Percentiles rank a stretch among this genome's conserved stretches.
Conservation (phyloP, 2,797 vertebrate genomes). For the Chiloscyllium punctatum region DNA sequence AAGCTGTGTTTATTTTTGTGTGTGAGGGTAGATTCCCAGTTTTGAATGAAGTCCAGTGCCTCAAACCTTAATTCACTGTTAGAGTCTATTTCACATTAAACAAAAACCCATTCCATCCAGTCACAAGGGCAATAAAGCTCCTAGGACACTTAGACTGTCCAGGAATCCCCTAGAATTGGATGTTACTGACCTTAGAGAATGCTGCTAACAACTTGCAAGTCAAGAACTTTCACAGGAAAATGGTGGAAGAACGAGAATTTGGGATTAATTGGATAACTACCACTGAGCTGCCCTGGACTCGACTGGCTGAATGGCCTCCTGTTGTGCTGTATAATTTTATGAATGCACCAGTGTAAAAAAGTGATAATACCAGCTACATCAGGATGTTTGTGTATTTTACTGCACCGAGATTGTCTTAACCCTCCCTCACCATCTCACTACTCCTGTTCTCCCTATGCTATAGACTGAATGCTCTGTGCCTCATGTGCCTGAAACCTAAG, state of each 20-base stretch:
- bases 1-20: conserved; percentile 17
- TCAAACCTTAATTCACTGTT: not conserved
- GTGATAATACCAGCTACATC: not conserved
- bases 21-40: not conserved
- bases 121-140: not conserved
- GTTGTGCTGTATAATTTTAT: too few species aligned
- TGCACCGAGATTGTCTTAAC: not conserved
- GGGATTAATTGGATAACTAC: too few species aligned
- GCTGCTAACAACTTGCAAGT: not conserved
- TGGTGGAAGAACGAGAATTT: too few species aligned
- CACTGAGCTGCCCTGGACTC: too few species aligned
- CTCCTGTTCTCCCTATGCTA: not conserved
- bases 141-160: not conserved
- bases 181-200: not conserved
- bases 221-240: not conserved
- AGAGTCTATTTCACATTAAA: not conserved
- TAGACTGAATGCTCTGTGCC: not conserved
- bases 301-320: too few species aligned
- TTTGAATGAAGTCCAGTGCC: conserved; percentile 19
- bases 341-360: not conserved
- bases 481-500: not conserved
- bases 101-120: too few species aligned
- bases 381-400: not conserved
- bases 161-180: not conserved
- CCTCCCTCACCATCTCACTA: not conserved